Evolutionary conservation across 64 coral and sea anemone genomes (phyloP).

Genomic region (Actinia equina): DNA sequence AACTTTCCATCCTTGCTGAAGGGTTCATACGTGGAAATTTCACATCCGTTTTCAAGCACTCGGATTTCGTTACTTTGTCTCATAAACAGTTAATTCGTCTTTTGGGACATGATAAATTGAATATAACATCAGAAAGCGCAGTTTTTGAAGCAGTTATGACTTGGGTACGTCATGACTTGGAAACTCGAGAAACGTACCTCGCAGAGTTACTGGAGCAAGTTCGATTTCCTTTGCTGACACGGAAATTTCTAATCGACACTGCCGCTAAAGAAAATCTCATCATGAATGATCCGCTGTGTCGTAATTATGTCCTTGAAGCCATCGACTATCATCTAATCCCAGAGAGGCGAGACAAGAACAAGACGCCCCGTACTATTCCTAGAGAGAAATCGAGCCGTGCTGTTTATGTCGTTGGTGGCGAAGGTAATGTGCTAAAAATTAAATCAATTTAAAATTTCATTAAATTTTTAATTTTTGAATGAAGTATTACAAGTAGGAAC

Average conservation of each 20-base stretch:
- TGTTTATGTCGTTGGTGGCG: slow-evolving; percentile 86
- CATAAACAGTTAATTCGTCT: slow-evolving; percentile 63
- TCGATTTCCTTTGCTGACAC: slow-evolving; percentile 78
- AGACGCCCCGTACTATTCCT: slow-evolving; percentile 48
- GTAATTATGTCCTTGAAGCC: slow-evolving; percentile 82
- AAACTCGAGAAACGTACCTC: slow-evolving; percentile 49
- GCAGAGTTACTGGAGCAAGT: slow-evolving; percentile 71
- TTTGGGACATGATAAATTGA: slow-evolving; percentile 82
- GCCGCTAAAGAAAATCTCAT: slow-evolving; percentile 82
- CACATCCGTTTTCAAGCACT: slow-evolving; percentile 66
- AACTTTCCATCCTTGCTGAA: slow-evolving; percentile 59
- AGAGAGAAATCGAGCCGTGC: slow-evolving; percentile 70
- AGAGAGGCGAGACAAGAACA: slow-evolving; percentile 52
- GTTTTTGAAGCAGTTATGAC: slow-evolving; percentile 73
- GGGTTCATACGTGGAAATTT: slow-evolving; percentile 86
- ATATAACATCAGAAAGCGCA: slow-evolving; percentile 83
- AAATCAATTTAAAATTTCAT: background rate
- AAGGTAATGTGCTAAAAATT: slow-evolving; percentile 54
- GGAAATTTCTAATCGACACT: slow-evolving; percentile 91
- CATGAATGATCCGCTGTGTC: slow-evolving; percentile 67
- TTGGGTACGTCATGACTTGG: slow-evolving; percentile 70
- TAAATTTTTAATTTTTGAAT: background rate
- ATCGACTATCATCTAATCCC: slow-evolving; percentile 93
- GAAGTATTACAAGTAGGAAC: background rate
- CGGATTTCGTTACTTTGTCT: slow-evolving; percentile 63